phyloP scores from a whole-genome alignment of 2,797 vertebrate species.

The Micrastur ruficollis region DNA sequence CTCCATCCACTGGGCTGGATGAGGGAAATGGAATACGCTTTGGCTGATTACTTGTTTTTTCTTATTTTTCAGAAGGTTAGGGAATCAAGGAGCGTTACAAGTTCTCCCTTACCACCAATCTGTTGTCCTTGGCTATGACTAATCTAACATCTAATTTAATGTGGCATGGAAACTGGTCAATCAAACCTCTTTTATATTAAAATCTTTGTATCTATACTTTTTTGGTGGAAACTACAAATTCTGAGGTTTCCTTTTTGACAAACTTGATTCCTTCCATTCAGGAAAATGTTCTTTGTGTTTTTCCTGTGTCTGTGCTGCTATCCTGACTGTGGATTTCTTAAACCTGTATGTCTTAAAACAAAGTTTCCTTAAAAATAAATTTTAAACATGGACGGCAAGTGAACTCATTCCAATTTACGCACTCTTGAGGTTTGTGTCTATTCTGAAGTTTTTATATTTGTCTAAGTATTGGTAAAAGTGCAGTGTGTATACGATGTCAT shows the following conservation, averaged over 20 bases:
- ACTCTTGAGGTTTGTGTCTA: not conserved
- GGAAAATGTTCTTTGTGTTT: not conserved
- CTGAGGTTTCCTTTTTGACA: not conserved
- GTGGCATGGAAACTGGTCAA: not conserved
- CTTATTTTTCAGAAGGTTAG: not conserved
- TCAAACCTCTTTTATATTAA: not conserved
- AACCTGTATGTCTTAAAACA: not conserved
- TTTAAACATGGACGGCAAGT: not conserved
- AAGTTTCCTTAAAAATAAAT: not conserved
- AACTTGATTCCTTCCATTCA: not conserved
- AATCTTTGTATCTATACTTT: not conserved
- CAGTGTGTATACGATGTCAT: not conserved
- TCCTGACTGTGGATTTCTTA: not conserved
- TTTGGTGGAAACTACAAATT: not conserved
- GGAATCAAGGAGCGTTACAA: not conserved
- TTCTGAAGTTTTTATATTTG: not conserved
- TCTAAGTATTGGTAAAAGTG: not conserved
- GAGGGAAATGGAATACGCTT: not conserved
- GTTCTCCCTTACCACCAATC: not conserved
- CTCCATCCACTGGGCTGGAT: not conserved
- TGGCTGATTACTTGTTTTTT: not conserved
- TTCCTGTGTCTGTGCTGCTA: not conserved
- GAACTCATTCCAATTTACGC: not conserved
- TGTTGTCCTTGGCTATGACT: not conserved
- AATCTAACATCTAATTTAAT: not conserved